These are phyloP conservation scores for Paralichthys olivaceus DNA, from an alignment of 2,113 vertebrate genomes.

Conservation along the genomic window DNA sequence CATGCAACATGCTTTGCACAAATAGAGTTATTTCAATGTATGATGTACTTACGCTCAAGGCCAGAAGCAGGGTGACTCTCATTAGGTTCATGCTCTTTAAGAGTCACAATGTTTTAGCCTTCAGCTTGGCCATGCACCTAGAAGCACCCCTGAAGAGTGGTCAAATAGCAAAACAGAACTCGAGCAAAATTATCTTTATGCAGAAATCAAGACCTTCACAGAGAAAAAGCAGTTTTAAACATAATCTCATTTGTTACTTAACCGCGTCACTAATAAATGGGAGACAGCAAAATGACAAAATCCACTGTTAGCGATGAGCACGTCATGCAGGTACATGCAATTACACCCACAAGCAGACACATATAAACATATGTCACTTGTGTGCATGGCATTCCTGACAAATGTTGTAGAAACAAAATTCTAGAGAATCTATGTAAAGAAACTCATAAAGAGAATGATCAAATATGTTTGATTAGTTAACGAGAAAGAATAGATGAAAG, in stretches of 20 bases:
- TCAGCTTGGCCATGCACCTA: slow-evolving; percentile 70
- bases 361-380: not conserved
- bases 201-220: slow-evolving; percentile 26
- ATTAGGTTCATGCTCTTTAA: slow-evolving; percentile 69
- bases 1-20: slow-evolving; percentile 40
- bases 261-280: not conserved
- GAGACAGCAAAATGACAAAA: not conserved
- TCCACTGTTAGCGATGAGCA: slow-evolving; percentile 24
- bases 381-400: not conserved
- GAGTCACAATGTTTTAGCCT: slow-evolving; percentile 65
- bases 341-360: not conserved
- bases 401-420: not conserved
- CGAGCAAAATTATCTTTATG: slow-evolving; percentile 41
- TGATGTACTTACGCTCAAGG: slow-evolving; percentile 66
- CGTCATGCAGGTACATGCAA: slow-evolving; percentile 45
- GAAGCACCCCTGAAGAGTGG: slow-evolving; percentile 65
- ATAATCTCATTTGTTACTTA: slow-evolving; percentile 1
- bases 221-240: slow-evolving; percentile 14
- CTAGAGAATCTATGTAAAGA: not conserved
- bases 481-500: slow-evolving; percentile 6
- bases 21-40: slow-evolving; percentile 13
- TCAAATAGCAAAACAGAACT: slow-evolving; percentile 65
- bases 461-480: slow-evolving; percentile 5
- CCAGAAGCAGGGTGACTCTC: slow-evolving; percentile 47
- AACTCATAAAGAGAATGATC: not conserved